Evolutionary conservation across 2,888 invertebrate species (phyloP), one percentile per base, ranked within the genome.

Genomic region (Cryptophagus acutangulus): DNA sequence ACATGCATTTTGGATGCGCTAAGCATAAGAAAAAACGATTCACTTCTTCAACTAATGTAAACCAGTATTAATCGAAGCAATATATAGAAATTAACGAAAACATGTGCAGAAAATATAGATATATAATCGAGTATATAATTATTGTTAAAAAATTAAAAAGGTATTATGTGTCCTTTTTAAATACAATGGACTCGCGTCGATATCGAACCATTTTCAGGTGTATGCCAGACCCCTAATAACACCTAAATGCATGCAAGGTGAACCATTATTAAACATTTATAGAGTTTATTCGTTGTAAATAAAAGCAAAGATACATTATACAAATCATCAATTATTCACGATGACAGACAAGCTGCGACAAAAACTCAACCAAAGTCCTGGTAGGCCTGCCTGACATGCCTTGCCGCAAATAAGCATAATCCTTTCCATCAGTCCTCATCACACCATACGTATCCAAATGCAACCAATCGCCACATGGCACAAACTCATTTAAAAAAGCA

Each of bases 401-500:
- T 31, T 71, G 67, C 1, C 73, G 65, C 26, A 84, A 63, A 54
- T 84, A 84, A 1, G 76, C 69, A 46, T 73, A 75, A 44, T 79
- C 77, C 12, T 68, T 66, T 20, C 82, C 84, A 51, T 77, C 77
- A 33, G 83, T 79, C 38, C 75, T 72, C 73, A 85, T 82, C 1
- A 87, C 82, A 51, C 86, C 86, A 47, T 82, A 82, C 1, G 84
- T 87, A 64, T 90, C 90, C 49, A 90, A 71, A 64, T 90, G 89
- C 52, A 87, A 68, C 88, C 89, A 90, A 48, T 79, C 75, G 13
- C 74, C 79, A 53, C 82, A 81, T 3, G 80, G 79, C 1, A 82
- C 76, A 56, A 82, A 82, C 61, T 85, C 82, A 28, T 76, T 74
- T 1, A 90, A 69, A 59, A 88, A 87, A 0, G 87, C 87, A 2